Conservation (phyloP, 2,797 vertebrate genomes). For the Enoplosus armatus region DNA sequence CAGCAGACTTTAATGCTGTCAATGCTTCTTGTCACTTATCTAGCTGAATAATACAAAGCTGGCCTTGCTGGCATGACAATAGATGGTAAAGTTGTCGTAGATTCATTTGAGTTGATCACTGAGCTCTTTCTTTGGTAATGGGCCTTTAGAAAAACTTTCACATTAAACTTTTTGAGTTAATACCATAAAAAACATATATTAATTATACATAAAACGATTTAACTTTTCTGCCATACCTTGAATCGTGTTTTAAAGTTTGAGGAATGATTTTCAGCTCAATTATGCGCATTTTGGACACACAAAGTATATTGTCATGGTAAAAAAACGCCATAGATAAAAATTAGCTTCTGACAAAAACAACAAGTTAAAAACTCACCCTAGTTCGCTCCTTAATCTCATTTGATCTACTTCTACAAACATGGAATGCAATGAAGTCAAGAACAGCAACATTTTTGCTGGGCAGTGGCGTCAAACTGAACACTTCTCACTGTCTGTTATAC, state of each 20-base stretch:
- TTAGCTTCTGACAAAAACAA: conserved; percentile 14
- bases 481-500: conserved; percentile 18
- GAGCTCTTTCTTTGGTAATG: conserved; percentile 22
- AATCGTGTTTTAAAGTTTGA: background rate
- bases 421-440: conserved; percentile 82
- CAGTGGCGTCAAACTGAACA: conserved; percentile 55
- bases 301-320: background rate
- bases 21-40: conserved; percentile 1
- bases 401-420: conserved; percentile 61
- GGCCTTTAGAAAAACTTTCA: background rate
- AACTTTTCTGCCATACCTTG: conserved; percentile 21
- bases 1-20: background rate
- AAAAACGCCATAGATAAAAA: background rate
- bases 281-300: background rate
- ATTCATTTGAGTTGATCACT: background rate
- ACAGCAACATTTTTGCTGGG: conserved; percentile 56
- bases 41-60: conserved; percentile 9
- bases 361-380: conserved; percentile 11
- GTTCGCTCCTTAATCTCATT: conserved; percentile 38
- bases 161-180: background rate
- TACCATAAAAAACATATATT: background rate
- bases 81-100: conserved; percentile 3
- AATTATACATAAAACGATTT: conserved; percentile 8
- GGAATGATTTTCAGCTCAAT: background rate
- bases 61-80: conserved; percentile 16